These are phyloP conservation scores for Ptychobarbus kaznakovi DNA, from an alignment of 2,797 vertebrate genomes.

Conservation along the genomic window DNA sequence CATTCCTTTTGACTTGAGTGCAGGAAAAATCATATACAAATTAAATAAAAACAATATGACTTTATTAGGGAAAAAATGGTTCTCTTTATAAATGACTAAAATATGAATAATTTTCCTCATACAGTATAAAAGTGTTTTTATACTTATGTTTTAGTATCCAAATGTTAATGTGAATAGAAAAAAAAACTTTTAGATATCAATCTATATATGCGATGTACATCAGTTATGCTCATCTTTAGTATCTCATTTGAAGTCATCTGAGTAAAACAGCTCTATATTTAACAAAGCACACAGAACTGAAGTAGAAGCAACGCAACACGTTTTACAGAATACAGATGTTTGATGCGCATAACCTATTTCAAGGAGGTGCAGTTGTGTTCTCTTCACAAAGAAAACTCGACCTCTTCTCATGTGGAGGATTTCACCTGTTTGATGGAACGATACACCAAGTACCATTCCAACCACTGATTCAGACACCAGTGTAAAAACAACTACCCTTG, in stretches of 20 bases:
- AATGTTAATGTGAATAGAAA: too few relatives aligned
- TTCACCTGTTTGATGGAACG: not conserved
- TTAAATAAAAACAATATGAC: too few relatives aligned
- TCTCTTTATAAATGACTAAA: not conserved
- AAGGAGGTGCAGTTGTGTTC: not conserved
- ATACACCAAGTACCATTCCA: not conserved
- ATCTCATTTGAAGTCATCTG: too few relatives aligned
- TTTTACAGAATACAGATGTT: too few relatives aligned
- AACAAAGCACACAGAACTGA: too few relatives aligned
- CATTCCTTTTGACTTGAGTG: not conserved
- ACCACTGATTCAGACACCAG: not conserved
- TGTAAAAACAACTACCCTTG: not conserved
- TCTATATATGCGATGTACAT: too few relatives aligned
- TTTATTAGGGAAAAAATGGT: too few relatives aligned
- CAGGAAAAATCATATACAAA: not conserved
- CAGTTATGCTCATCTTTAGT: too few relatives aligned
- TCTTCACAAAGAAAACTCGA: conserved; percentile 7
- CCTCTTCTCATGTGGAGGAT: not conserved
- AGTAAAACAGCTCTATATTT: too few relatives aligned
- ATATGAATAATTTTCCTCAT: not conserved
- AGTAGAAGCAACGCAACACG: too few relatives aligned
- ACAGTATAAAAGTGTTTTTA: not conserved
- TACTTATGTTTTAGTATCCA: not conserved
- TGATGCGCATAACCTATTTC: too few relatives aligned
- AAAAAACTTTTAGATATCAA: too few relatives aligned